phyloP scores from a whole-genome alignment of 2,888 invertebrate genomes.

The Rambutsinella grinnellia region DNA sequence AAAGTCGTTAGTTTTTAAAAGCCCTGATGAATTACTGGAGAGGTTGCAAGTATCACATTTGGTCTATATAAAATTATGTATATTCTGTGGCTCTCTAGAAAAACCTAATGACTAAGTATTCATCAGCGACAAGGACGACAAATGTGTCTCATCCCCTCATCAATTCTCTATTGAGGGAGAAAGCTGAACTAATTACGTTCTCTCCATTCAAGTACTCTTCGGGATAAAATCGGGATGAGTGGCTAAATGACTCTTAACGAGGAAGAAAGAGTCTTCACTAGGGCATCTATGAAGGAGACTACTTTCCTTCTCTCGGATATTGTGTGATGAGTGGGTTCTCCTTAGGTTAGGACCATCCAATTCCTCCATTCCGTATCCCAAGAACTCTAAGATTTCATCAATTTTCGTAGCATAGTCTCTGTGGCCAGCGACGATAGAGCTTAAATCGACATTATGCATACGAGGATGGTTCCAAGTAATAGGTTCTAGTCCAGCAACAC shows the following conservation, averaged over 20 bases:
- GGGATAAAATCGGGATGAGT: slow-evolving; percentile 29
- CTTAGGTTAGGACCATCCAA: slow-evolving; percentile 47
- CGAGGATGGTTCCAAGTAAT: slow-evolving; percentile 64
- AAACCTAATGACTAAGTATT: background rate
- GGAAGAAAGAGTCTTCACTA: slow-evolving; percentile 62
- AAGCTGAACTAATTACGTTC: background rate
- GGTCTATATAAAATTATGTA: slow-evolving; percentile 19
- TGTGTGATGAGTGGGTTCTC: slow-evolving; percentile 57
- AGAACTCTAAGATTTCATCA: slow-evolving; percentile 69
- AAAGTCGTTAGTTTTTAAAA: background rate
- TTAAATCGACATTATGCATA: slow-evolving; percentile 65
- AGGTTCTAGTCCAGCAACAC: slow-evolving; percentile 64
- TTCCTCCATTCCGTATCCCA: slow-evolving; percentile 61
- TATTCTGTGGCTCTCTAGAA: slow-evolving; percentile 11
- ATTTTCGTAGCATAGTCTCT: slow-evolving; percentile 75
- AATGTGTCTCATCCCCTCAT: background rate
- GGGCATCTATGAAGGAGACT: slow-evolving; percentile 46
- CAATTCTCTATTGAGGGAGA: no score
- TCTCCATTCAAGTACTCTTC: slow-evolving; percentile 10
- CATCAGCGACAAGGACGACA: background rate
- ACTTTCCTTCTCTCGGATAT: slow-evolving; percentile 55
- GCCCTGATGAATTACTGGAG: slow-evolving; percentile 48
- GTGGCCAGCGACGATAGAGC: slow-evolving; percentile 71
- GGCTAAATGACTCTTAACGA: slow-evolving; percentile 30
- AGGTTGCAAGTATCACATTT: slow-evolving; percentile 46